Base-by-base conservation (phyloP, 2,113 vertebrate species). In the Vombatus ursinus region DNA sequence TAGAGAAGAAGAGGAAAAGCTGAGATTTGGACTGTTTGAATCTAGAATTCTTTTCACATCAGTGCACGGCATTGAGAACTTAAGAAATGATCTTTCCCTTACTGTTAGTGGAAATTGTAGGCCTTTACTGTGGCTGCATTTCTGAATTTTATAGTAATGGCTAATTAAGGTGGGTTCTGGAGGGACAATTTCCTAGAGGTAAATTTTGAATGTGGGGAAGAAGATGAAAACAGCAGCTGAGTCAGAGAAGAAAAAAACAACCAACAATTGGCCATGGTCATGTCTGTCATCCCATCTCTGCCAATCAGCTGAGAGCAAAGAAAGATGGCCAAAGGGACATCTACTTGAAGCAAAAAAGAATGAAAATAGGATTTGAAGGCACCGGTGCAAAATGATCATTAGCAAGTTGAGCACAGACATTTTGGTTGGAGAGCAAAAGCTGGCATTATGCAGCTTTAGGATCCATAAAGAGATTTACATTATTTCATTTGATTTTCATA, bases 401-500 rank as follows among this genome's bases (percentile, higher is more conserved):
- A 31, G 61, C 61, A 16, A n/a, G 14, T 25, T 37, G 31, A 16
- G 31, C 31, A 37, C 57, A 68, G 26, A 57, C 31, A 68, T 68
- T 1, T 77, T n/a, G 16, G 37, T 19, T 19, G 1, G 37, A 77
- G 61, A 77, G 7, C 61, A 77, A 19, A 16, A 77, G 0, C 61
- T n/a, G 37, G 37, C 37, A n/a, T 77, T 77, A 77, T 77, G 6
- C 16, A 77, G 4, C 61, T 77, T n/a, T 77, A 37, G 31, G 4
- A 37, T 77, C 12, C n/a, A 4, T n/a, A 77, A 77, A 77, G 37
- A 6, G 14, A 77, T n/a, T 57, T 57, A 28, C 90, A 89, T 47
- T 50, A 84, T 90, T 3, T 93, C 94, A 91, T 47, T 61, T 77
- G 89, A 53, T 94, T 95, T 68, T 94, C 37, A 57, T 90, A 94